A percentile compares a stretch with the other conserved stretches of the same genome.
Evolutionary conservation across 2,797 vertebrate genomes (phyloP).

Genomic region (Eospalax fontanierii): DNA sequence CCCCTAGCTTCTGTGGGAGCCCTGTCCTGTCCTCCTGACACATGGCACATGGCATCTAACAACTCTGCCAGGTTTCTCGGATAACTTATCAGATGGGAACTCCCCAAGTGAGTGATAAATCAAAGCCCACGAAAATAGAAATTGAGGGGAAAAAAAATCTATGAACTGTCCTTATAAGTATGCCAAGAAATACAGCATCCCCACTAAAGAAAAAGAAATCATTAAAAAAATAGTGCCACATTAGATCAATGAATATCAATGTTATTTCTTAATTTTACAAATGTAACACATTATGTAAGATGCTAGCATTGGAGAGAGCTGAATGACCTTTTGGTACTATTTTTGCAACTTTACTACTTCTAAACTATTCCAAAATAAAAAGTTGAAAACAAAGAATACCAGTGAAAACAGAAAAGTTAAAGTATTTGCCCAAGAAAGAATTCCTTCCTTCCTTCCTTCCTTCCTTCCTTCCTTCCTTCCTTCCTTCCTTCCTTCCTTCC

Average conservation of each 20-base stretch:
- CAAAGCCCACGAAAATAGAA: conserved; percentile 15
- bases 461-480: neutral
- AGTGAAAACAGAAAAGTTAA: neutral
- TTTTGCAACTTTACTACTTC: neutral
- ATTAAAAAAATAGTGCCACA: conserved; percentile 16
- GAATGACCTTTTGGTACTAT: neutral
- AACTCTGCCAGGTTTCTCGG: neutral
- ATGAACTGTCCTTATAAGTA: neutral
- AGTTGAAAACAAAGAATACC: neutral
- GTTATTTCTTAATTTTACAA: conserved; percentile 65
- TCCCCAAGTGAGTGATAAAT: neutral
- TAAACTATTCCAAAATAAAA: conserved; percentile 52
- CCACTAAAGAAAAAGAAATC: conserved; percentile 25
- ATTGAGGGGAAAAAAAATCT: too few relatives aligned
- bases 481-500: too few relatives aligned
- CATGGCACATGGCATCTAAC: neutral
- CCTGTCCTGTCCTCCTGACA: neutral
- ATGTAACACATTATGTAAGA: neutral
- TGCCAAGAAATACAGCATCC: neutral
- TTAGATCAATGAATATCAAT: neutral
- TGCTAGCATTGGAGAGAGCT: conserved; percentile 30
- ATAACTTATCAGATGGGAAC: neutral
- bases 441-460: too few relatives aligned
- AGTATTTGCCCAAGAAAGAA: neutral
- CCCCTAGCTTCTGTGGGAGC: neutral